A percentile compares a stretch with the other conserved stretches of the same genome.
phyloP scores from a whole-genome alignment of 2,797 vertebrate species.

The Rhinella marina region DNA sequence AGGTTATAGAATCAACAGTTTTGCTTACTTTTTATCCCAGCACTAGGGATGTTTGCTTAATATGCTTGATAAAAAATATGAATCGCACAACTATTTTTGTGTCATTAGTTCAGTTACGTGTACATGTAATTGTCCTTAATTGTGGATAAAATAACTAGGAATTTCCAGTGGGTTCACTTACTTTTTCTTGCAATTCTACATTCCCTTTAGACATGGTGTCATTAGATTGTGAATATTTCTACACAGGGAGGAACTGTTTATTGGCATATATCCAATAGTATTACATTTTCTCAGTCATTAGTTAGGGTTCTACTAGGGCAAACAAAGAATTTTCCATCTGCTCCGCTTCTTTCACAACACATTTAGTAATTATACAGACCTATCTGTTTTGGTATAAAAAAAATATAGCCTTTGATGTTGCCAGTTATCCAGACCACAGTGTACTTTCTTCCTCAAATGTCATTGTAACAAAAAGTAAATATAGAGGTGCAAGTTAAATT shows the following conservation, averaged over 20 bases:
- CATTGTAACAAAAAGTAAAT: conserved; percentile 51
- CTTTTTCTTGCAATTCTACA: no score
- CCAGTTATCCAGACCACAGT: conserved; percentile 57
- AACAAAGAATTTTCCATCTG: conserved; percentile 42
- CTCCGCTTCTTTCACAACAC: conserved; percentile 47
- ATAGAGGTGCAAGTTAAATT: conserved; percentile 47
- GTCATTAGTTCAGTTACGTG: no score
- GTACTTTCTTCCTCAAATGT: conserved; percentile 59
- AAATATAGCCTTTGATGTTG: conserved; percentile 49
- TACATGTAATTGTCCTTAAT: no score
- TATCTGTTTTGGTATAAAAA: conserved; percentile 50
- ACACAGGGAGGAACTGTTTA: neutral
- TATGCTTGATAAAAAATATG: no score
- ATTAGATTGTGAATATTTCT: neutral
- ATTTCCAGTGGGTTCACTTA: no score
- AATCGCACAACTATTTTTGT: no score
- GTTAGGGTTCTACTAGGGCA: conserved; percentile 17
- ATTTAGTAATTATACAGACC: conserved; percentile 51
- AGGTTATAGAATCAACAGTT: no score
- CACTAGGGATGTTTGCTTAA: no score
- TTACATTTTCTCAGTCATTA: conserved; percentile 38
- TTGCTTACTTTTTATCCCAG: no score
- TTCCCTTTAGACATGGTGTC: no score
- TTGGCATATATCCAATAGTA: conserved; percentile 17
- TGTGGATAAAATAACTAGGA: no score